Conservation (phyloP, 2,888 invertebrate genomes). For the Diplazon laetatorius region DNA sequence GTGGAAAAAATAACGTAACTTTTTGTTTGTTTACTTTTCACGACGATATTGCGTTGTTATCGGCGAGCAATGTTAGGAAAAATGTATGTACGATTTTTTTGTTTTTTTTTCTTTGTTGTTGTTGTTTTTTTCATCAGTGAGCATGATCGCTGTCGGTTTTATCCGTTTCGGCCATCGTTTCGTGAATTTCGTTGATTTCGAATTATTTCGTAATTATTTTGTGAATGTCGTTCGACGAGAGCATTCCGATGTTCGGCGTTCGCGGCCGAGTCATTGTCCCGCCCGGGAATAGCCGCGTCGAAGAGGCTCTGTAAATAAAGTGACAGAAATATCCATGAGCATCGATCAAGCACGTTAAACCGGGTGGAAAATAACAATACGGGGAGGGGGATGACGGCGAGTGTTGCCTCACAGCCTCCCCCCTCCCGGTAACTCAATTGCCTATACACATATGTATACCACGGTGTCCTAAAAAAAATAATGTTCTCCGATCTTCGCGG, state of each 20-base stretch:
- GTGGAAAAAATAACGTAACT: too few relatives aligned
- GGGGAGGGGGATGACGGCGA: slow-evolving; percentile 30
- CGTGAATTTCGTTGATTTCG: background rate
- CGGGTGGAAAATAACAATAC: slow-evolving; percentile 55
- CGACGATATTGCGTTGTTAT: too few relatives aligned
- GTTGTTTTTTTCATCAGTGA: background rate
- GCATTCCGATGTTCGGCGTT: background rate
- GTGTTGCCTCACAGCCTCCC: slow-evolving; percentile 22
- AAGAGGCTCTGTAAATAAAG: slow-evolving; percentile 52
- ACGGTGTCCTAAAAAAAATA: too few relatives aligned
- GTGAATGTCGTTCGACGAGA: background rate
- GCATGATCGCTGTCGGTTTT: slow-evolving; percentile 15
- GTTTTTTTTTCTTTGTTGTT: too few relatives aligned
- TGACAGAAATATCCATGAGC: slow-evolving; percentile 54
- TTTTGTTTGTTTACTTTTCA: too few relatives aligned
- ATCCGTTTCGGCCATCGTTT: slow-evolving; percentile 8
- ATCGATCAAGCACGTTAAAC: slow-evolving; percentile 51
- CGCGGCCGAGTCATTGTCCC: background rate
- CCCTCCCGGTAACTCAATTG: slow-evolving; percentile 5
- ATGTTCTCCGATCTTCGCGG: too few relatives aligned
- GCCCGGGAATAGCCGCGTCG: slow-evolving; percentile 1
- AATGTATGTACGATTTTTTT: too few relatives aligned
- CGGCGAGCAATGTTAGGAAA: too few relatives aligned
- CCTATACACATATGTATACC: slow-evolving; percentile 21
- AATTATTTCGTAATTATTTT: slow-evolving; percentile 6